These are phyloP conservation scores for Pycnonotus jocosus DNA, from an alignment of 2,113 vertebrate species.

Conservation along the genomic window DNA sequence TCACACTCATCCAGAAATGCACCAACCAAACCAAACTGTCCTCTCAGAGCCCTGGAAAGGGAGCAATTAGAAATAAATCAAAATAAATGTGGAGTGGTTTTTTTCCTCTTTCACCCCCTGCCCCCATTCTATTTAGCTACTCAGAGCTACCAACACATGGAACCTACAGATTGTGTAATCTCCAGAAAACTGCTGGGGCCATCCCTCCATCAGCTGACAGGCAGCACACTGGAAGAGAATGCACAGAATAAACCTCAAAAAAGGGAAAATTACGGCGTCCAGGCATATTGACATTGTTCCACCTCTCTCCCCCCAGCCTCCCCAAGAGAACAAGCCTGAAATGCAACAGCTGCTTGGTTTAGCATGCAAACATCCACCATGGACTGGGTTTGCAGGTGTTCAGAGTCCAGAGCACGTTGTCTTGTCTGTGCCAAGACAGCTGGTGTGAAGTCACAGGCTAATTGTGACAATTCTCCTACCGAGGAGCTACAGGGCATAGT, in stretches of 20 bases:
- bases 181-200: not conserved
- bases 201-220: not conserved
- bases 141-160: not conserved
- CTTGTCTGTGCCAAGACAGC: slow-evolving; percentile 14
- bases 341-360: slow-evolving; percentile 34
- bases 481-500: slow-evolving; percentile 18
- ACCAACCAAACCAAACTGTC: slow-evolving; percentile 31
- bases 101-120: not conserved
- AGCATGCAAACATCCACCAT: not conserved
- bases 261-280: not conserved
- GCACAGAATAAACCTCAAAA: not conserved
- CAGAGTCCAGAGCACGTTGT: not conserved
- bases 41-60: not conserved
- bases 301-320: not conserved
- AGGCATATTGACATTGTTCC: not conserved
- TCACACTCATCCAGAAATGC: slow-evolving; percentile 5
- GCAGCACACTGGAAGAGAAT: not conserved
- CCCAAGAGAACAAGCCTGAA: not conserved
- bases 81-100: not conserved
- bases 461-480: slow-evolving; percentile 40
- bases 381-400: slow-evolving; percentile 45
- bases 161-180: not conserved
- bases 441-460: slow-evolving; percentile 35
- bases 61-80: slow-evolving; percentile 13
- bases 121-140: not conserved